Percentiles rank a stretch among this genome's conserved stretches.
Evolutionary conservation across 2,113 vertebrate genomes (phyloP).

Genomic region (Otus sunia): DNA sequence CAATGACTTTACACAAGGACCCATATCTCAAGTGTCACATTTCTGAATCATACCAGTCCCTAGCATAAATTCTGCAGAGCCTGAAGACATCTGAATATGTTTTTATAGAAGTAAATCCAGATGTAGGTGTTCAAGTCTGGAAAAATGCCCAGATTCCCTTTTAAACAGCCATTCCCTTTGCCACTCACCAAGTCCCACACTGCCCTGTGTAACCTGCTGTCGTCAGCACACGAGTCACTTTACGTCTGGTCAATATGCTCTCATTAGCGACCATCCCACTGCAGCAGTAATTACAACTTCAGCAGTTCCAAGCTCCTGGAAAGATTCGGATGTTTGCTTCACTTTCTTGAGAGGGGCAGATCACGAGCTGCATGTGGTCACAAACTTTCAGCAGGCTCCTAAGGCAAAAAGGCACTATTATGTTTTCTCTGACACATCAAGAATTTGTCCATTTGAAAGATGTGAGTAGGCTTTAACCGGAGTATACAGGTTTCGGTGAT

Average conservation of each 20-base stretch:
- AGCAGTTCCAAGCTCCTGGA: neutral
- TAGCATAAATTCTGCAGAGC: neutral
- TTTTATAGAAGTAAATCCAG: neutral
- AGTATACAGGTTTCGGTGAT: neutral
- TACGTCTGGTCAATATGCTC: rapidly evolving
- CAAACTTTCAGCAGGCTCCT: neutral
- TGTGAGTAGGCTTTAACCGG: neutral
- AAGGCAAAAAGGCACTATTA: neutral
- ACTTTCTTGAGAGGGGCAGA: neutral
- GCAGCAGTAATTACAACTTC: neutral
- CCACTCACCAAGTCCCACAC: rapidly evolving
- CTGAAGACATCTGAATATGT: neutral
- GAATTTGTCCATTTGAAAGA: neutral
- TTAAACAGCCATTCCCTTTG: neutral
- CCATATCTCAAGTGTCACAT: neutral
- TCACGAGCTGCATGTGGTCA: rapidly evolving
- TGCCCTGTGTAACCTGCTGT: neutral
- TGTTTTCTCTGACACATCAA: neutral
- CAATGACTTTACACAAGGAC: neutral
- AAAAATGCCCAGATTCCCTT: neutral
- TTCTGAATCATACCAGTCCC: neutral
- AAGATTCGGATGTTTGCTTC: neutral
- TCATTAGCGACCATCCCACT: neutral
- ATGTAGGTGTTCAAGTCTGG: neutral
- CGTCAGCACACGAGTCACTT: neutral